Evolutionary conservation across 2,888 invertebrate genomes (phyloP).

Genomic region (Melanostoma scalare): DNA sequence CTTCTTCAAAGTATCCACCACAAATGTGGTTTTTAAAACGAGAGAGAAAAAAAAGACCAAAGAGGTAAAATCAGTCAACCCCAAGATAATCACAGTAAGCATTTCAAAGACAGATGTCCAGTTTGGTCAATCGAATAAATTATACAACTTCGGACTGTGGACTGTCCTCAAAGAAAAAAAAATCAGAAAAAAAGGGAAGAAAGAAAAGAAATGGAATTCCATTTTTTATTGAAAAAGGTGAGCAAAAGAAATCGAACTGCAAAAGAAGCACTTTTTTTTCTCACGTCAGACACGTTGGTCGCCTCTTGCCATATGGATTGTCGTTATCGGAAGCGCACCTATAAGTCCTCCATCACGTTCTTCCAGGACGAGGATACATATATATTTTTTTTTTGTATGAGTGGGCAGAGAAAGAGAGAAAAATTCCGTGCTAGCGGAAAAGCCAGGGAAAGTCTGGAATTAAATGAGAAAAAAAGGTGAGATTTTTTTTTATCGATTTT

Average conservation of each 20-base stretch:
- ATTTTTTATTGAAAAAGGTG: constrained; percentile 55
- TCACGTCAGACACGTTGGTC: constrained; percentile 45
- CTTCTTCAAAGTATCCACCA: constrained; percentile 56
- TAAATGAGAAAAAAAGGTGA: constrained; percentile 26
- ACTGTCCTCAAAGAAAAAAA: constrained; percentile 24
- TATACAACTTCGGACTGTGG: constrained; percentile 60
- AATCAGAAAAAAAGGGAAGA: constrained; percentile 33
- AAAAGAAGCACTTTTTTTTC: constrained; percentile 25
- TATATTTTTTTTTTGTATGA: constrained; percentile 6
- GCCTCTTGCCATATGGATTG: constrained; percentile 40
- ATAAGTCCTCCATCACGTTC: constrained; percentile 42
- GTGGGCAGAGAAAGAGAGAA: constrained; percentile 33
- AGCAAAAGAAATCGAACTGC: constrained; percentile 41
- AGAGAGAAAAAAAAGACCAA: constrained; percentile 19
- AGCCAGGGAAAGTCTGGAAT: constrained; percentile 40
- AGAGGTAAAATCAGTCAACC: constrained; percentile 67
- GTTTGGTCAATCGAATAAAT: constrained; percentile 72
- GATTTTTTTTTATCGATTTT: constrained; percentile 51
- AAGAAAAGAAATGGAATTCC: constrained; percentile 46
- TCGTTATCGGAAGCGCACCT: constrained; percentile 36
- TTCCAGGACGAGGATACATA: constrained; percentile 2
- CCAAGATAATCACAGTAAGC: constrained; percentile 70
- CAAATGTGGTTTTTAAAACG: constrained; percentile 37
- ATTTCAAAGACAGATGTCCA: constrained; percentile 70
- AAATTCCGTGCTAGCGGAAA: constrained; percentile 36